phyloP scores from a whole-genome alignment of 2,113 vertebrate genomes.

The Psilopsiagon aurifrons region DNA sequence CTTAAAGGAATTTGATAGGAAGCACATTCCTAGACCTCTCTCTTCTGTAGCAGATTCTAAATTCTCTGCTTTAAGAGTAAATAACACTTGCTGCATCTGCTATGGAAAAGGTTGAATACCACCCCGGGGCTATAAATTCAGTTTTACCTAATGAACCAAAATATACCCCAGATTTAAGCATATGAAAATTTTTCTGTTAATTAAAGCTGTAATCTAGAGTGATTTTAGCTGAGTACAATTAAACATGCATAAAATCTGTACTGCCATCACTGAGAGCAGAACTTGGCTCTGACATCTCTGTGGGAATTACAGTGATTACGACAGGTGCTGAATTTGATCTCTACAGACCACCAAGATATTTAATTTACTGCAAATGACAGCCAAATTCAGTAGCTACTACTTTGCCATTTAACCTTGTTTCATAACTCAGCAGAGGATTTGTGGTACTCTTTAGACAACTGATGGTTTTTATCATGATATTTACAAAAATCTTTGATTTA shows the following conservation, averaged over 20 bases:
- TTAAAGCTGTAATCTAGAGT: neutral
- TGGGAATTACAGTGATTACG: neutral
- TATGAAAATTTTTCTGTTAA: neutral
- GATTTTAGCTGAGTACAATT: neutral
- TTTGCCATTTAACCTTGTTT: neutral
- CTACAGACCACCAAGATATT: neutral
- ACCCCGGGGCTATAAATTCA: neutral
- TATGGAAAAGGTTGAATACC: neutral
- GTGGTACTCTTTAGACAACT: neutral
- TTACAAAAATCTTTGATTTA: neutral
- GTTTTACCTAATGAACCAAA: slow-evolving; percentile 2
- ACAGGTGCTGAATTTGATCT: neutral
- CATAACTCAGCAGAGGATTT: neutral
- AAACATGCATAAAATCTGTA: neutral
- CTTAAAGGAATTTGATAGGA: neutral
- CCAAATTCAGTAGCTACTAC: neutral
- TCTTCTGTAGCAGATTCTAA: neutral
- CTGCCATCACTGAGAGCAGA: neutral
- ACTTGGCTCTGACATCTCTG: neutral
- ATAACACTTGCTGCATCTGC: neutral
- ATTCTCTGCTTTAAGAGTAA: neutral
- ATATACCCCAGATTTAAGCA: neutral
- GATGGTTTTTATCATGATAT: neutral
- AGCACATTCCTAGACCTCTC: neutral
- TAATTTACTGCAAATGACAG: neutral